phyloP scores from a whole-genome alignment of 2,888 invertebrate genomes.

The Callimorpha dominula region DNA sequence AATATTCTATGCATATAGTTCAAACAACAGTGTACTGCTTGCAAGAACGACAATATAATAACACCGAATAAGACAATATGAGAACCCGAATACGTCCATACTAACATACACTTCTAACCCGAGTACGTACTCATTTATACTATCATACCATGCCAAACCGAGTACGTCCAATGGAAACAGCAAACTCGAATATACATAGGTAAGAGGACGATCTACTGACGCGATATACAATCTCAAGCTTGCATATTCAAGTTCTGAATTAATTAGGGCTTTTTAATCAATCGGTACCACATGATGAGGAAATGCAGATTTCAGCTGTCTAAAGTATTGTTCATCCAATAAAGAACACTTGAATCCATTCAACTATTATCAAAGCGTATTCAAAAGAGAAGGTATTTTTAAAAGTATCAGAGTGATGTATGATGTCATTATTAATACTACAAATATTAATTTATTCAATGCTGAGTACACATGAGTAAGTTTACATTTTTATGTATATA shows the following conservation, averaged over 20 bases:
- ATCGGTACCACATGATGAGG: too few relatives aligned
- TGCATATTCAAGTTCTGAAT: too few relatives aligned
- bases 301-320: too few relatives aligned
- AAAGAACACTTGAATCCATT: too few relatives aligned
- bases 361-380: background rate
- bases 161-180: background rate
- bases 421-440: background rate
- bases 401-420: background rate
- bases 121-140: too few relatives aligned
- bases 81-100: background rate
- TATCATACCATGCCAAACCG: background rate
- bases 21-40: constrained; percentile 4
- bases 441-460: background rate
- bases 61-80: background rate
- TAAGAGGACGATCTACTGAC: background rate
- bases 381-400: background rate
- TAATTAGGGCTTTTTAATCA: too few relatives aligned
- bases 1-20: constrained; percentile 13
- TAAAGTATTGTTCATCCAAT: too few relatives aligned
- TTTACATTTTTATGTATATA: background rate
- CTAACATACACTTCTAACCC: too few relatives aligned
- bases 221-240: too few relatives aligned
- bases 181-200: too few relatives aligned
- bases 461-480: too few relatives aligned
- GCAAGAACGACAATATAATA: constrained; percentile 6